Evolutionary conservation across 2,888 invertebrate species (phyloP).

Genomic region (Epinotia brunnichana): DNA sequence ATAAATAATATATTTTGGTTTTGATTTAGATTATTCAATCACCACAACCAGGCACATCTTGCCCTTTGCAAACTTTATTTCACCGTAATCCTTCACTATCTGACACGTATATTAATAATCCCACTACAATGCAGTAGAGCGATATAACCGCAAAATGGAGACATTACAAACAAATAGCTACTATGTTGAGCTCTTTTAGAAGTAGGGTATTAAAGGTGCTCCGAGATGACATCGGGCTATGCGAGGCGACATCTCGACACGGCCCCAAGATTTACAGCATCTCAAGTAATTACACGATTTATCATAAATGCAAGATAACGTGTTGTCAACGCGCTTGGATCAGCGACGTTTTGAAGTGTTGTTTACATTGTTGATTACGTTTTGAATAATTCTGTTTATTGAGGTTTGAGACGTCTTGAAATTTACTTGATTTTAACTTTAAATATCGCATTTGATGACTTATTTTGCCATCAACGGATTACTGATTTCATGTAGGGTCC

Average conservation of each 20-base stretch:
- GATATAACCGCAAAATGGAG: background rate
- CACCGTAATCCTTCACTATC: slow-evolving; percentile 5
- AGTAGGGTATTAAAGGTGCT: background rate
- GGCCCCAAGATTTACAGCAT: slow-evolving; percentile 23
- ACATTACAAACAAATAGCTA: background rate
- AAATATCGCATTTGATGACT: background rate
- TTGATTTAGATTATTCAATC: too few species aligned
- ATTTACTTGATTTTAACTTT: too few species aligned
- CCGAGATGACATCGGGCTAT: slow-evolving; percentile 9
- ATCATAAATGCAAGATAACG: slow-evolving; percentile 31
- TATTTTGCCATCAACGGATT: background rate
- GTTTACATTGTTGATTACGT: slow-evolving; percentile 6
- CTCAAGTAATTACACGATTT: slow-evolving; percentile 23
- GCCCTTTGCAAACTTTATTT: background rate
- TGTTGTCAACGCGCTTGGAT: slow-evolving; percentile 25
- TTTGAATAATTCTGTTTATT: background rate
- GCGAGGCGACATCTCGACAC: slow-evolving; percentile 19
- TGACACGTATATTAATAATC: slow-evolving; percentile 17
- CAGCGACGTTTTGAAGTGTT: slow-evolving; percentile 16
- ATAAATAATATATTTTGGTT: too few species aligned
- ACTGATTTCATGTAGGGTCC: background rate
- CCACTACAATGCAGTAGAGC: slow-evolving; percentile 19
- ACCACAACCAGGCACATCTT: background rate
- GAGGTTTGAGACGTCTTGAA: background rate
- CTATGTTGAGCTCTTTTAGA: slow-evolving; percentile 8